phyloP scores from a whole-genome alignment of 1,140 invertebrate genomes.

The Hestina assimilis region DNA sequence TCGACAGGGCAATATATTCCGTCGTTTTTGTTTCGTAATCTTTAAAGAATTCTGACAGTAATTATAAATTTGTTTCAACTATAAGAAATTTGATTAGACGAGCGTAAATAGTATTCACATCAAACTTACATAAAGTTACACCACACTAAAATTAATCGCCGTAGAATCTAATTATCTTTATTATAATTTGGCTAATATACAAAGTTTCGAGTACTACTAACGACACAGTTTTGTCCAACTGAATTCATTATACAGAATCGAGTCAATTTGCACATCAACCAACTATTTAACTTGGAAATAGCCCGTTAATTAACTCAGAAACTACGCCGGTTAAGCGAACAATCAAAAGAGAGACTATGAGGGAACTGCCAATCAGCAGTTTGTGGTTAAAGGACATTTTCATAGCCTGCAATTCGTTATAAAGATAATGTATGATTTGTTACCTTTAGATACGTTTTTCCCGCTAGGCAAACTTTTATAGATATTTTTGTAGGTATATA shows the following conservation, averaged over 20 bases:
- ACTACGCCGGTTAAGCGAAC: conserved; percentile 26
- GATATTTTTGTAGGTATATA: too few relatives aligned
- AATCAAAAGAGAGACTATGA: conserved; percentile 25
- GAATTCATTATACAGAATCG: conserved; percentile 32
- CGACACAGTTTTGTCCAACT: conserved; percentile 27
- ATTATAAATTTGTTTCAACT: too few relatives aligned
- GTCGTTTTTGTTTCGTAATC: too few relatives aligned
- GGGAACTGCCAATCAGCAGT: conserved; percentile 28
- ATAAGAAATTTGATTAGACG: too few relatives aligned
- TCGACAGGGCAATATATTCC: too few relatives aligned
- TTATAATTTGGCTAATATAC: conserved; percentile 10
- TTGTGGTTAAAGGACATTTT: conserved; percentile 10
- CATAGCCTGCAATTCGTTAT: neutral
- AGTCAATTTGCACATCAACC: conserved; percentile 37
- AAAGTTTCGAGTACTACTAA: conserved; percentile 18
- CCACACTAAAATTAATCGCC: neutral
- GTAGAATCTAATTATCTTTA: neutral
- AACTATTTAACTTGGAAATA: conserved; percentile 42
- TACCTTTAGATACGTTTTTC: too few relatives aligned
- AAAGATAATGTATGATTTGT: too few relatives aligned
- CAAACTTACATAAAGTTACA: neutral
- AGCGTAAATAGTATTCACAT: neutral
- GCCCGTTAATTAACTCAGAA: conserved; percentile 34
- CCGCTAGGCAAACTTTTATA: too few relatives aligned
- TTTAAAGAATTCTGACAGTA: too few relatives aligned